Percentiles rank a stretch among this genome's conserved stretches.
Evolutionary conservation across 1,140 invertebrate species (phyloP).

Genomic region (Ceratosolen solmsi): DNA sequence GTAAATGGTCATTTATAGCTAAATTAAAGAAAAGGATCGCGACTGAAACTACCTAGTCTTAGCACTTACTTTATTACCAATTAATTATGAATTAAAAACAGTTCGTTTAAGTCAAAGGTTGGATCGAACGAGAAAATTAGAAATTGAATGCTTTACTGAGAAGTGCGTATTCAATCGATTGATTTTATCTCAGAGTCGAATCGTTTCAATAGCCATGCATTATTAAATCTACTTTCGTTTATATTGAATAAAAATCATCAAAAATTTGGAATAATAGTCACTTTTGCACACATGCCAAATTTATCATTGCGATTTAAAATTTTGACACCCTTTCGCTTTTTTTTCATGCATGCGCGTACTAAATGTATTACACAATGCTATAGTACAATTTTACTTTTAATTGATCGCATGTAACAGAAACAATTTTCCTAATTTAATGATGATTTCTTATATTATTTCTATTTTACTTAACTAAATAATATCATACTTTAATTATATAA

Average conservation of each 20-base stretch:
- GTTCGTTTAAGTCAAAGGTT: no score
- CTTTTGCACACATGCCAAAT: constrained; percentile 24
- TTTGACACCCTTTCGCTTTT: no score
- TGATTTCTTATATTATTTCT: background rate
- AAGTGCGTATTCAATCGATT: background rate
- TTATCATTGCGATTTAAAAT: background rate
- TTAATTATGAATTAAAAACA: background rate
- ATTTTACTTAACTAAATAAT: no score
- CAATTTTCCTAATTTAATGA: background rate
- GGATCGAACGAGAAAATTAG: no score
- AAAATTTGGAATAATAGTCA: background rate
- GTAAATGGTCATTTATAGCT: no score
- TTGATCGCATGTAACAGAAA: background rate
- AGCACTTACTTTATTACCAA: background rate
- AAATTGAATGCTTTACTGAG: no score
- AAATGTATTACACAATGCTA: no score
- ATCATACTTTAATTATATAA: no score
- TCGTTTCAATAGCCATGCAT: background rate
- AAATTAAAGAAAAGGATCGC: no score
- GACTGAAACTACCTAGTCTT: no score
- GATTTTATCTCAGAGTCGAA: background rate
- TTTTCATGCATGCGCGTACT: no score
- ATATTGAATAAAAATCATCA: background rate
- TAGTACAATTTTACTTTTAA: no score
- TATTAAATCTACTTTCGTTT: background rate